Evolutionary conservation across 2,113 vertebrate species (phyloP), one percentile per base, ranked within the genome.

Genomic region (Triplophysa siluroides): DNA sequence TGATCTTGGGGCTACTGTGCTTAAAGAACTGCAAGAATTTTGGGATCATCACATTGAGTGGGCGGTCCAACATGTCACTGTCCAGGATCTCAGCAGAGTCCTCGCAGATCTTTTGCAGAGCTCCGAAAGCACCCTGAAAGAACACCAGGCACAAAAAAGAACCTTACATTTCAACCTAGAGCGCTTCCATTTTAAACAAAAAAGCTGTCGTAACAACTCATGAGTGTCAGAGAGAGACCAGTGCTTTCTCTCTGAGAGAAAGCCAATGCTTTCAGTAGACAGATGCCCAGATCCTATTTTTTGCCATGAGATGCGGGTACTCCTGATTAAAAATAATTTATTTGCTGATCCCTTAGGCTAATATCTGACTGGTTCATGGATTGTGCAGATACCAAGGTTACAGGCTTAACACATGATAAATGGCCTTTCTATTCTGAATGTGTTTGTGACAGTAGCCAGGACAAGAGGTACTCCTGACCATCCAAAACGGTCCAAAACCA

Each of bases 21-120:
- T 97, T 99, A 88, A 99, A 99, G 86, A 98, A 99, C 87, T 99
- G 97, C 86, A 98, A 87, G 87, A 99, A 98, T 73, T 99, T 99
- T 5, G 97, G 97, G 87, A 99, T 99, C 97, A 99, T 98, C 88
- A 99, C 93, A 91, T 98, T 98, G 62, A 99, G 95, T 2, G 97
- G 97, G 56, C 96, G 95, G 81, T 99, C 96, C 87, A 99, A 90
- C 79, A 97, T 91, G 89, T 99, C 97, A 13, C 97, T 98, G 91
- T 99, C 97, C 88, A 99, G 93, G 90, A 99, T 96, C 92, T 99
- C 97, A 8, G 97, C 96, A 4, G 97, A 99, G 91, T 99, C 97
- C 91, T 99, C 97, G 75, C 97, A 99, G 81, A 99, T 99, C 85
- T 99, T 99, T 91, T 99, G 97, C 85, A 99, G 95, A 67, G 97